Conservation (phyloP, 2,797 vertebrate species). For the Basileuterus tristriatus region DNA sequence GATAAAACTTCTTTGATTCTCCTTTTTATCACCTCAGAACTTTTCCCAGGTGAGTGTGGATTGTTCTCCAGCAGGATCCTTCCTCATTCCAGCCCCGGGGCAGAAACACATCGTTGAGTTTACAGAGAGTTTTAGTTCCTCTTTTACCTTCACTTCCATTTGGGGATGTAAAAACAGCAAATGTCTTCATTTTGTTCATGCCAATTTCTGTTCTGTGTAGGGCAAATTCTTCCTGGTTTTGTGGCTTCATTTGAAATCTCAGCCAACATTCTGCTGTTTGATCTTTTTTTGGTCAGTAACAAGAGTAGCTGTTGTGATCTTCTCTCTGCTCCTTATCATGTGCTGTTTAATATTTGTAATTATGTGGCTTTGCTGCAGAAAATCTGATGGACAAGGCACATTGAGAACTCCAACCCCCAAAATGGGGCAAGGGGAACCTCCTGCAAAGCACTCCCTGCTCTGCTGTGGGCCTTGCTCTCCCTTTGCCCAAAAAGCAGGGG, state of each 20-base stretch:
- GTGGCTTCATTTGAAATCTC: background rate
- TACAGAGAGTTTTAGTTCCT: background rate
- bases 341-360: background rate
- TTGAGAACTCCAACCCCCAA: background rate
- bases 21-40: background rate
- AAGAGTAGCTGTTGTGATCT: background rate
- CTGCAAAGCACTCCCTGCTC: background rate
- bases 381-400: fast-evolving
- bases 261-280: background rate
- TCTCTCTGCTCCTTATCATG: background rate
- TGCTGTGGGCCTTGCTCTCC: background rate
- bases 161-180: constrained; percentile 8
- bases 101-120: background rate
- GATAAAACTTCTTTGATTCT: background rate
- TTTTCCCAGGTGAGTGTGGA: background rate
- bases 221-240: background rate
- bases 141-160: background rate
- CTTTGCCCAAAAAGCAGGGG: background rate
- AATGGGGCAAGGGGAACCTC: background rate
- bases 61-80: background rate
- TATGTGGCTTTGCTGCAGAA: background rate
- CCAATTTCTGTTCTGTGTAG: background rate
- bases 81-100: background rate
- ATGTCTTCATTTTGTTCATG: background rate
- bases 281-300: background rate